phyloP scores from a whole-genome alignment of 2,113 vertebrate species.

The Syngnathus scovelli region DNA sequence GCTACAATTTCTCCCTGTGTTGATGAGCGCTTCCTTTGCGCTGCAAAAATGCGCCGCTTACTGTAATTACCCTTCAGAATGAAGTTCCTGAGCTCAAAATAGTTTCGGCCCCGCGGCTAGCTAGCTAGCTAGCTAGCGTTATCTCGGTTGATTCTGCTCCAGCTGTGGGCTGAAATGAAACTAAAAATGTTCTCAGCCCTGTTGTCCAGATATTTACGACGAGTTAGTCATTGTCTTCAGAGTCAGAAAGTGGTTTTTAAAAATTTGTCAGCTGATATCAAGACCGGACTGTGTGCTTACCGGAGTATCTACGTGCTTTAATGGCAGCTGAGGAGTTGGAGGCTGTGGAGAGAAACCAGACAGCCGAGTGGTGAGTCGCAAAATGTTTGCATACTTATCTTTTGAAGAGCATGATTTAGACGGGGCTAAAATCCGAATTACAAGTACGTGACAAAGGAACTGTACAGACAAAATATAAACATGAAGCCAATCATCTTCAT shows the following conservation, averaged over 20 bases:
- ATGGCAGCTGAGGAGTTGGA: slow-evolving; percentile 69
- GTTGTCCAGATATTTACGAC: neutral
- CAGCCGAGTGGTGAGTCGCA: slow-evolving; percentile 34
- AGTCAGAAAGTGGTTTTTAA: slow-evolving; percentile 17
- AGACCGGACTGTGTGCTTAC: slow-evolving; percentile 63
- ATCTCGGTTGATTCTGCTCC: neutral
- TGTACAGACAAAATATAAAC: neutral
- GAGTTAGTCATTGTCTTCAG: neutral
- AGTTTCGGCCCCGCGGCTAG: neutral
- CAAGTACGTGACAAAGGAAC: neutral
- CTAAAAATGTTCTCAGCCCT: neutral
- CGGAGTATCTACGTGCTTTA: slow-evolving; percentile 76
- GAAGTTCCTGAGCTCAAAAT: neutral
- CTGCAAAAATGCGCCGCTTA: slow-evolving; percentile 8
- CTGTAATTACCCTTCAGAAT: slow-evolving; percentile 10
- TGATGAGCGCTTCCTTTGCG: slow-evolving; percentile 7
- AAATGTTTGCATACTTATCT: neutral
- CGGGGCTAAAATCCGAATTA: neutral
- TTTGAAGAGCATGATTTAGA: neutral
- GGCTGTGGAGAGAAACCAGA: slow-evolving; percentile 62
- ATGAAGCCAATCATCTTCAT: slow-evolving; percentile 3
- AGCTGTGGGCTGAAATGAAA: neutral
- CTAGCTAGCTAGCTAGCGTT: neutral
- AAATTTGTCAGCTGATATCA: neutral
- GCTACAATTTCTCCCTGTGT: slow-evolving; percentile 5